phyloP scores from a whole-genome alignment of 2,113 vertebrate genomes.

The Salvelinus namaycush region DNA sequence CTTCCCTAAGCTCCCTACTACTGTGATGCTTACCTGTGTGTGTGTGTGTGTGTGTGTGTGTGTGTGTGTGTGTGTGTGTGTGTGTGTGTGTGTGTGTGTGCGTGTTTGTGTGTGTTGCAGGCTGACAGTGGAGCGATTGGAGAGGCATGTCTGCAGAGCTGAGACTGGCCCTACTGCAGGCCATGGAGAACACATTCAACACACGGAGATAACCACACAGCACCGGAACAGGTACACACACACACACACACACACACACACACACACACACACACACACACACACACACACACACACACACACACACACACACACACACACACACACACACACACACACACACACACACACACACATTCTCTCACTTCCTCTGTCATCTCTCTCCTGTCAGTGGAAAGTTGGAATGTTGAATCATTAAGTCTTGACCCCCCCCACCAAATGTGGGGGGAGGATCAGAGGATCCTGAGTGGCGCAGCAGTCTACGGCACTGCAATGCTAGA shows the following conservation, averaged over 20 bases:
- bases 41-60: constrained; percentile 20
- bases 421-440: background rate
- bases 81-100: constrained; percentile 18
- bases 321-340: too few species aligned
- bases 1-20: too few species aligned
- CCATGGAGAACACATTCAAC: constrained; percentile 51
- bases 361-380: too few species aligned
- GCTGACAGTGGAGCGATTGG: constrained; percentile 37
- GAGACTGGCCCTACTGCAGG: constrained; percentile 49
- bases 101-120: constrained; percentile 23
- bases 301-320: constrained; percentile 3
- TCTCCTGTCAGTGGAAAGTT: too few species aligned
- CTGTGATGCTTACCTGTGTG: background rate
- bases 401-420: constrained; percentile 51
- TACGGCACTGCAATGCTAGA: too few species aligned
- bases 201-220: constrained; percentile 44
- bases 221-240: constrained; percentile 3
- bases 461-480: too few species aligned
- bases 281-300: background rate
- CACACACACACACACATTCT: too few species aligned
- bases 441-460: too few species aligned
- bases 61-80: constrained; percentile 16
- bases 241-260: background rate
- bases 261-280: too few species aligned
- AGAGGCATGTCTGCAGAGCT: constrained; percentile 51